These are phyloP conservation scores for Hippopotamyrus pictus DNA, from an alignment of 2,797 vertebrate genomes.

Conservation along the genomic window DNA sequence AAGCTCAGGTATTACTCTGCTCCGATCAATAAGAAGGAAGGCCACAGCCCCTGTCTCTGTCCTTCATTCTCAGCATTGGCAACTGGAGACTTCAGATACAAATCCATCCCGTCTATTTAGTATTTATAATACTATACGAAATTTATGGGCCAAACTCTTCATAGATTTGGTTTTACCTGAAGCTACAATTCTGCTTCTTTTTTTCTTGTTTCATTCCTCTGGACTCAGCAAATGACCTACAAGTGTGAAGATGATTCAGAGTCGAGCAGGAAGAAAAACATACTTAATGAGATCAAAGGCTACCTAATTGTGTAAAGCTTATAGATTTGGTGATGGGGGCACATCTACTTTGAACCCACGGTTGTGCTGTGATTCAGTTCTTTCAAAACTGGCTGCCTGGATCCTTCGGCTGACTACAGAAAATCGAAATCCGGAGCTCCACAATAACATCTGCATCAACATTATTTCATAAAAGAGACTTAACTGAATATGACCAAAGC, in stretches of 20 bases:
- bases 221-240: neutral
- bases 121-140: neutral
- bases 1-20: neutral
- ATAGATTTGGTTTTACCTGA: neutral
- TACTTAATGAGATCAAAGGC: neutral
- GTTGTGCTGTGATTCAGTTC: neutral
- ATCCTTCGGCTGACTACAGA: neutral
- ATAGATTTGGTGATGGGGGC: neutral
- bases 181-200: neutral
- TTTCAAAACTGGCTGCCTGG: neutral
- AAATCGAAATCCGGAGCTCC: neutral
- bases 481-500: neutral
- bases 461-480: neutral
- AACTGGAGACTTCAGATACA: neutral
- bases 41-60: neutral
- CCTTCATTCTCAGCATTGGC: neutral
- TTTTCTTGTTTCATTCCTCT: neutral
- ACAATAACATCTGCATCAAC: neutral
- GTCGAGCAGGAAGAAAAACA: neutral
- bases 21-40: neutral
- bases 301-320: neutral
- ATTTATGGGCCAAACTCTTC: neutral
- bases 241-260: neutral
- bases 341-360: neutral
- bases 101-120: neutral